These are phyloP conservation scores for Poecilobothrus nobilitatus DNA, from an alignment of 2,888 invertebrate genomes.

Conservation along the genomic window DNA sequence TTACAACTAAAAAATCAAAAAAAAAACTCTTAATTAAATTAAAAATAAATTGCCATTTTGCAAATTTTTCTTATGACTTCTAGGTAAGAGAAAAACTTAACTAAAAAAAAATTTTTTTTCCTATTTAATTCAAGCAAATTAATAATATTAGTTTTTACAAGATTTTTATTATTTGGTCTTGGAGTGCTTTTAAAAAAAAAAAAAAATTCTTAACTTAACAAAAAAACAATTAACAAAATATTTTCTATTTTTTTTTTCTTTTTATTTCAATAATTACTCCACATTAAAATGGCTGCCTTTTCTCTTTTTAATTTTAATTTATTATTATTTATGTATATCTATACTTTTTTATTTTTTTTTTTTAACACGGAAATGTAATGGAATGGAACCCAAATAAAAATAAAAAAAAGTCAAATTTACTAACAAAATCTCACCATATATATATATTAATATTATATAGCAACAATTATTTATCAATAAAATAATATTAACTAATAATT, in stretches of 20 bases:
- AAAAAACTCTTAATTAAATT: too few relatives aligned
- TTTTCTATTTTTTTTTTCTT: too few relatives aligned
- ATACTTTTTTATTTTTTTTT: not conserved
- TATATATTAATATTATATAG: not conserved
- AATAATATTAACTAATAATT: not conserved
- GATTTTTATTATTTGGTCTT: not conserved
- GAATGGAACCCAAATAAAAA: not conserved
- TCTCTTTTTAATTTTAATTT: not conserved
- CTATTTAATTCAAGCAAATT: not conserved
- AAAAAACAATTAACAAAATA: not conserved
- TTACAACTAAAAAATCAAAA: too few relatives aligned
- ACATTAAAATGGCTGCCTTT: too few relatives aligned
- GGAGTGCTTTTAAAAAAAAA: not conserved
- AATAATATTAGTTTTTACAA: not conserved
- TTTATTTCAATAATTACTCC: too few relatives aligned
- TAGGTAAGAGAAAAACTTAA: not conserved
- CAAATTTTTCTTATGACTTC: slow-evolving; percentile 2
- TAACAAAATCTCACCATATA: not conserved
- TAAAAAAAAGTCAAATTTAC: not conserved
- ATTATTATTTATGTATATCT: not conserved
- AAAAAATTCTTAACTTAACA: not conserved
- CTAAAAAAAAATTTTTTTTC: too few relatives aligned
- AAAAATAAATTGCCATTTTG: not conserved
- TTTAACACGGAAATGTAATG: not conserved
- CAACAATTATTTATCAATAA: not conserved